Evolutionary conservation across 2,113 vertebrate species (phyloP), one percentile per base, ranked within the genome.

Genomic region (Peucedramus taeniatus): DNA sequence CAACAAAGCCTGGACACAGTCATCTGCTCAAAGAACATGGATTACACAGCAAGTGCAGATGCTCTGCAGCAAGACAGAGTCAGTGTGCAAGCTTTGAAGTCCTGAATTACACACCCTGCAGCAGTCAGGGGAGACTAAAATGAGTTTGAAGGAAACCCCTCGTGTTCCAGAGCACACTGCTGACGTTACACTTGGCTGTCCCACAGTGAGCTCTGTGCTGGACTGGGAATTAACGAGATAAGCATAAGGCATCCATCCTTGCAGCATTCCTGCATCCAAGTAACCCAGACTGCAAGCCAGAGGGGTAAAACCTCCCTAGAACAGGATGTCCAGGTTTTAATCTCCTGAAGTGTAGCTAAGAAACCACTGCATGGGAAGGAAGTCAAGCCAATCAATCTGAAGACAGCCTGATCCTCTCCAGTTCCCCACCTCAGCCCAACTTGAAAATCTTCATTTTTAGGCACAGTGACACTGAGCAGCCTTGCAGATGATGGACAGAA

Each of bases 291-390:
- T 13, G 42, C 35, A 40, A 64, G 72, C 70, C 94, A 94, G 80
- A 22, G 94, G 89, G 16, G 77, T 47, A 60, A 71, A 95, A 33
- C 77, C 81, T 92, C 65, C 87, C 72, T 6, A 6, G 80, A 91
- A 87, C 91, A 87, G 60, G 26, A 92, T 60, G 87, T 60, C 91
- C 87, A 93, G 79, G 59, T 93, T 61, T 37, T 47, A 42, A 95
- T 51, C 70, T 77, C 69, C 65, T 31, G 1, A 50, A 66, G 50
- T 3, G 57, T 1, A 85, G 61, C 87, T 60, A 26, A 35, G 54
- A 31, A 94, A 64, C 50, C 76, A 22, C 4, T 1, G 66, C 49
- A 87, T 30, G 47, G 75, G 89, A 76, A 95, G 81, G 84, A 92
- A 89, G 91, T 37, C 35, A n/a, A 53, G 56, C 37, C 64, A 22